Conservation (phyloP, 2,888 invertebrate species). For the Calephelis perditalis region DNA sequence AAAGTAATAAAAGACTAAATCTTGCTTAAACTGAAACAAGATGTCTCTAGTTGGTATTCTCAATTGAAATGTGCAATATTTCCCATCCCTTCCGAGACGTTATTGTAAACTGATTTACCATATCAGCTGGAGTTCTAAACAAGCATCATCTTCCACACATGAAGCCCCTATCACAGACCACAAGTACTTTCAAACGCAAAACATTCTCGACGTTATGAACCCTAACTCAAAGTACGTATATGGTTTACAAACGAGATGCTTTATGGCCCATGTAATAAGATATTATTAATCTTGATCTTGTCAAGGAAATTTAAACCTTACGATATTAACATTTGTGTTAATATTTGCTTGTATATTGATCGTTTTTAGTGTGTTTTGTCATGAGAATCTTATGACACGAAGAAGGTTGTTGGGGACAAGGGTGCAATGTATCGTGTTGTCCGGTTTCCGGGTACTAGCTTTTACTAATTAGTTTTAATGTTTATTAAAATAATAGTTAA, state of each 20-base stretch:
- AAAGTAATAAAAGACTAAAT: too few relatives aligned
- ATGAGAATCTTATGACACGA: conserved; percentile 34
- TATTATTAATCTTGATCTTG: conserved; percentile 30
- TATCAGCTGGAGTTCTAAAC: conserved; percentile 69
- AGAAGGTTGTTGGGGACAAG: conserved; percentile 64
- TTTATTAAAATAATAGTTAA: neutral
- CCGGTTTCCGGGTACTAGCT: conserved; percentile 71
- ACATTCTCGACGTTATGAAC: conserved; percentile 65
- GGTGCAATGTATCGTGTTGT: conserved; percentile 70
- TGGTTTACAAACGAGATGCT: conserved; percentile 23
- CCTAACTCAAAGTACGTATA: conserved; percentile 51
- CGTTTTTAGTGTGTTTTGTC: conserved; percentile 21
- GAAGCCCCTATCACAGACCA: conserved; percentile 64
- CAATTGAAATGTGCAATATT: conserved; percentile 43
- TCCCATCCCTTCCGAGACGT: conserved; percentile 65
- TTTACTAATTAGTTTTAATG: conserved; percentile 66
- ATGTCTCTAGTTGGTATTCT: conserved; percentile 11
- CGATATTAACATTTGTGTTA: conserved; percentile 32
- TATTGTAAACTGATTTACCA: conserved; percentile 75
- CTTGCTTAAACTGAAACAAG: neutral
- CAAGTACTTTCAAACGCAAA: conserved; percentile 43
- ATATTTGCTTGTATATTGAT: conserved; percentile 24
- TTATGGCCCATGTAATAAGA: conserved; percentile 12
- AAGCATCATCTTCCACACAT: conserved; percentile 77
- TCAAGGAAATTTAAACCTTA: conserved; percentile 37